These are phyloP conservation scores for Aethina tumida DNA, from an alignment of 1,140 invertebrate genomes.

Conservation along the genomic window DNA sequence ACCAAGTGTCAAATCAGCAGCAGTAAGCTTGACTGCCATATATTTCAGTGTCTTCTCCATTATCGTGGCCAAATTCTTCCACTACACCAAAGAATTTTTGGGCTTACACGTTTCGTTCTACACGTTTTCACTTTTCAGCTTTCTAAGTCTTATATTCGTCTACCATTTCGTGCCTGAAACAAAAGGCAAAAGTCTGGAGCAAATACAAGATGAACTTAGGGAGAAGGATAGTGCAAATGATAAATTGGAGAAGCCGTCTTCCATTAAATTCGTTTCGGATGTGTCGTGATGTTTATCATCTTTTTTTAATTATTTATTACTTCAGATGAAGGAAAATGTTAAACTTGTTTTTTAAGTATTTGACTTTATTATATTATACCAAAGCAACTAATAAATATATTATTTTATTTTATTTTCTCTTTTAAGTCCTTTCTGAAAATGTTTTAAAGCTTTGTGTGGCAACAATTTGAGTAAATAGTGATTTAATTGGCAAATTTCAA, in stretches of 20 bases:
- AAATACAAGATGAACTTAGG: constrained; percentile 27
- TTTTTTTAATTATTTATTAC: too few species aligned
- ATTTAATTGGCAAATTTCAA: too few species aligned
- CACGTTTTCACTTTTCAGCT: constrained; percentile 56
- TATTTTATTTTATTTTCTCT: too few species aligned
- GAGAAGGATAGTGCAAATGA: not conserved
- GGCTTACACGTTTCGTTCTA: constrained; percentile 60
- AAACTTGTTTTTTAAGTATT: too few species aligned
- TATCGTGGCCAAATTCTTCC: constrained; percentile 61
- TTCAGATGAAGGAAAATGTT: too few species aligned
- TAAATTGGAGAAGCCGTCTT: constrained; percentile 1
- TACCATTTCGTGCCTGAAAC: constrained; percentile 64
- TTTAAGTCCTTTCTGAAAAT: too few species aligned
- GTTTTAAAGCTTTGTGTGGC: too few species aligned
- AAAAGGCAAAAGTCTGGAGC: constrained; percentile 64
- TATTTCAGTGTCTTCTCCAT: constrained; percentile 63
- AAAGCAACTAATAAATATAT: too few species aligned
- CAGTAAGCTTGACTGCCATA: constrained; percentile 55
- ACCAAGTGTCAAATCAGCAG: constrained; percentile 51
- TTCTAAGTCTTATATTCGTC: constrained; percentile 50
- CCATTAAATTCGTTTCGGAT: too few species aligned
- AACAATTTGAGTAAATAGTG: too few species aligned
- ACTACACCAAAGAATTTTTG: constrained; percentile 46
- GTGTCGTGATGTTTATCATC: too few species aligned
- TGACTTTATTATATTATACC: too few species aligned